Conservation (phyloP, 2,797 vertebrate species). For the Sarcophilus harrisii region DNA sequence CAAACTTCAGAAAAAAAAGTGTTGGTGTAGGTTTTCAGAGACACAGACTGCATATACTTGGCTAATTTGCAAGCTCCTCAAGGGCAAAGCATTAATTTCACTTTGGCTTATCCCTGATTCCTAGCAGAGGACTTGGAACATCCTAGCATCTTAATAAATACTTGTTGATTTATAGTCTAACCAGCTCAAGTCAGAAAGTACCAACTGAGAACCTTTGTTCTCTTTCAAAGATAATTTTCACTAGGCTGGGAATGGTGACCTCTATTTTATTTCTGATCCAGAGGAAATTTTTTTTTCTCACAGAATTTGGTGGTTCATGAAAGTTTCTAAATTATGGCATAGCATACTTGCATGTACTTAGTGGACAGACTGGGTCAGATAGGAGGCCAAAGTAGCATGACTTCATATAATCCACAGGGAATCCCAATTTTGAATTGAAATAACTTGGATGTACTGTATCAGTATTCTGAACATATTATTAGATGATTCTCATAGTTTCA, state of each 20-base stretch:
- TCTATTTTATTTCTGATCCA: constrained; percentile 8
- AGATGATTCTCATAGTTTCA: constrained; percentile 8
- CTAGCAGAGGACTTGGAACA: not conserved
- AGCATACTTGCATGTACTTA: not conserved
- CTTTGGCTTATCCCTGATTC: not conserved
- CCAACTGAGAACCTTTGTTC: not conserved
- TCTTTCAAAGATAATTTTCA: constrained; percentile 6
- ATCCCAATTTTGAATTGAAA: not conserved
- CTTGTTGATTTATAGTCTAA: not conserved
- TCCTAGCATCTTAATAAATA: not conserved
- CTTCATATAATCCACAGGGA: not conserved
- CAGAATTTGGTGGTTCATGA: not conserved
- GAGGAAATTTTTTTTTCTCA: not conserved
- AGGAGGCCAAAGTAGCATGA: not conserved
- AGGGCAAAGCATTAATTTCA: not conserved
- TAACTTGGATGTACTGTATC: not conserved
- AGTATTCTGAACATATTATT: not conserved
- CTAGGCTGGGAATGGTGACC: not conserved
- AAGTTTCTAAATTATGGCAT: constrained; percentile 20
- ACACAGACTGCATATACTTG: not conserved
- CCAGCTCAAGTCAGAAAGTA: not conserved
- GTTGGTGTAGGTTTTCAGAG: not conserved
- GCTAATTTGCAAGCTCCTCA: not conserved
- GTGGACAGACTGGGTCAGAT: not conserved
- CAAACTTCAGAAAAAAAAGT: not conserved